A percentile compares a stretch with the other conserved stretches of the same genome.
Conservation (phyloP, 2,797 vertebrate species). For the Periparus ater region DNA sequence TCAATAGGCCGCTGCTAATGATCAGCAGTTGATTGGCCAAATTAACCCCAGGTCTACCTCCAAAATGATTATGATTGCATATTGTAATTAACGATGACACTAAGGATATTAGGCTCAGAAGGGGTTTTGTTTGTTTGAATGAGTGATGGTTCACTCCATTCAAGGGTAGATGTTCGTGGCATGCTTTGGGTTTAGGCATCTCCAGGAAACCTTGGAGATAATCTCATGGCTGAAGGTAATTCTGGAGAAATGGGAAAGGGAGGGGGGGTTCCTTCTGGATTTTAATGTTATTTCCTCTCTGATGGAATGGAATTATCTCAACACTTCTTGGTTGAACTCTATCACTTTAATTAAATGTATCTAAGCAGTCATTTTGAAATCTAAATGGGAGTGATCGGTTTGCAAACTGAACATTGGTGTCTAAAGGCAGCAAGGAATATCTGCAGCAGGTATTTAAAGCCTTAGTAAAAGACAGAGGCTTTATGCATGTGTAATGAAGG, state of each 20-base stretch:
- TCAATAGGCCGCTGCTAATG: neutral
- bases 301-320: neutral
- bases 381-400: neutral
- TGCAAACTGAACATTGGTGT: neutral
- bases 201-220: neutral
- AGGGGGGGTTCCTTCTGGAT: neutral
- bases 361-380: neutral
- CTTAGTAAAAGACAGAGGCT: neutral
- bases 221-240: neutral
- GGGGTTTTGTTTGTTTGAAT: constrained; percentile 33
- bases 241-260: neutral
- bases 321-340: constrained; percentile 2
- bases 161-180: neutral
- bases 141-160: neutral
- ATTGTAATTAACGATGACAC: constrained; percentile 37
- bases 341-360: constrained; percentile 32
- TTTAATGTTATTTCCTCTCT: constrained; percentile 24
- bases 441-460: neutral
- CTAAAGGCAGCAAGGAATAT: neutral
- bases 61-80: constrained; percentile 37
- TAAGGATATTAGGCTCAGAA: constrained; percentile 56
- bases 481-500: fast-evolving
- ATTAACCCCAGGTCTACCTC: constrained; percentile 56
- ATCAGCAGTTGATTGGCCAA: constrained; percentile 39
- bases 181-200: neutral